Percentiles rank a stretch among this genome's conserved stretches.
Conservation (phyloP, 1,140 invertebrate species). For the Drosophila aff. region DNA sequence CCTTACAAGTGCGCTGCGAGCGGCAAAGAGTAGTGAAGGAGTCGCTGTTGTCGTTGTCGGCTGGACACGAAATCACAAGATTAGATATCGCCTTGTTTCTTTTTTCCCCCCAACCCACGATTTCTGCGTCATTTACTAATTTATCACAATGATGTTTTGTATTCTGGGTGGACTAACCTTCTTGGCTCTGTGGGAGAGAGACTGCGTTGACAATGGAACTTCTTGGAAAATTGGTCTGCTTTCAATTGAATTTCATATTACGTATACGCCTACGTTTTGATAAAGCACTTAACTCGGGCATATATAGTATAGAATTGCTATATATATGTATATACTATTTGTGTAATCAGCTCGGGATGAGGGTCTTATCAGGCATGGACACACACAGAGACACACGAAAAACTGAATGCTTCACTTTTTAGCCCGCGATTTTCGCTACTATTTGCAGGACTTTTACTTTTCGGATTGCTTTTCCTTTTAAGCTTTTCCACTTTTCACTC, state of each 20-base stretch:
- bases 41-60: slow-evolving; percentile 3
- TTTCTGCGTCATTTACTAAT: slow-evolving; percentile 78
- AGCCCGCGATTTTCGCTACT: neutral
- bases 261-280: slow-evolving; percentile 64
- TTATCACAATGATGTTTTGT: slow-evolving; percentile 68
- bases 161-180: slow-evolving; percentile 53
- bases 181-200: neutral
- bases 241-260: slow-evolving; percentile 53
- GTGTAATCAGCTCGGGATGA: slow-evolving; percentile 43
- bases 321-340: slow-evolving; percentile 2
- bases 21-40: slow-evolving; percentile 9
- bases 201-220: neutral
- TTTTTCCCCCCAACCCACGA: neutral
- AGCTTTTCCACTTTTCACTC: slow-evolving; percentile 12
- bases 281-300: slow-evolving; percentile 45
- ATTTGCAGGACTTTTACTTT: slow-evolving; percentile 29
- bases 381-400: slow-evolving; percentile 2
- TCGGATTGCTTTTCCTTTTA: neutral
- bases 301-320: slow-evolving; percentile 20
- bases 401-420: neutral
- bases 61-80: slow-evolving; percentile 56
- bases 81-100: slow-evolving; percentile 63
- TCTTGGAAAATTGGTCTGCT: slow-evolving; percentile 30
- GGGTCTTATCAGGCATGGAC: slow-evolving; percentile 39
- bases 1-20: slow-evolving; percentile 21